A percentile compares a stretch with the other conserved stretches of the same genome.
These are phyloP conservation scores for Aphidius colemani DNA, from an alignment of 2,888 invertebrate genomes.

Conservation along the genomic window DNA sequence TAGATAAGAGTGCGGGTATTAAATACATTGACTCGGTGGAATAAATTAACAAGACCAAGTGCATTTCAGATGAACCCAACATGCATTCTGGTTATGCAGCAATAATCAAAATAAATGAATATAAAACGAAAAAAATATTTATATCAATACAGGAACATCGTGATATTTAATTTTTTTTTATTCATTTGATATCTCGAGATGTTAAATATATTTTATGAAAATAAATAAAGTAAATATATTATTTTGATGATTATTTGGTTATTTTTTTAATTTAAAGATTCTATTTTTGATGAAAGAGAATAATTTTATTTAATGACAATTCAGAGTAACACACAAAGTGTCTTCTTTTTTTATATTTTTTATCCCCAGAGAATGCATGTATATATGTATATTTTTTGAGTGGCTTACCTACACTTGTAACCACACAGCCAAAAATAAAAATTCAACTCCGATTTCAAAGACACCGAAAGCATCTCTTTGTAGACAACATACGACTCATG, in stretches of 20 bases:
- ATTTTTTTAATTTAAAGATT: neutral
- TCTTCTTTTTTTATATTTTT: too few species aligned
- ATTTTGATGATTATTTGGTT: neutral
- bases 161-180: slow-evolving; percentile 2
- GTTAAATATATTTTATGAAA: neutral
- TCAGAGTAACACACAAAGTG: too few species aligned
- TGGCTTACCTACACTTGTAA: neutral
- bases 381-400: neutral
- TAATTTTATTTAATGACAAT: neutral
- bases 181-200: neutral
- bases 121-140: neutral
- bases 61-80: too few species aligned
- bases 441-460: slow-evolving; percentile 40
- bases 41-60: too few species aligned
- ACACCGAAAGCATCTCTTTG: slow-evolving; percentile 21
- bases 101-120: neutral
- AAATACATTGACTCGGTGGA: too few species aligned
- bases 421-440: slow-evolving; percentile 32
- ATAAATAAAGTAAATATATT: neutral
- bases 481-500: neutral
- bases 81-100: too few species aligned
- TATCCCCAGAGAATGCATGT: neutral
- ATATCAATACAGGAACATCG: neutral
- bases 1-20: too few species aligned
- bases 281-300: slow-evolving; percentile 1